These are phyloP conservation scores for Sebastolobus alascanus DNA, from an alignment of 2,797 vertebrate species.

Conservation along the genomic window DNA sequence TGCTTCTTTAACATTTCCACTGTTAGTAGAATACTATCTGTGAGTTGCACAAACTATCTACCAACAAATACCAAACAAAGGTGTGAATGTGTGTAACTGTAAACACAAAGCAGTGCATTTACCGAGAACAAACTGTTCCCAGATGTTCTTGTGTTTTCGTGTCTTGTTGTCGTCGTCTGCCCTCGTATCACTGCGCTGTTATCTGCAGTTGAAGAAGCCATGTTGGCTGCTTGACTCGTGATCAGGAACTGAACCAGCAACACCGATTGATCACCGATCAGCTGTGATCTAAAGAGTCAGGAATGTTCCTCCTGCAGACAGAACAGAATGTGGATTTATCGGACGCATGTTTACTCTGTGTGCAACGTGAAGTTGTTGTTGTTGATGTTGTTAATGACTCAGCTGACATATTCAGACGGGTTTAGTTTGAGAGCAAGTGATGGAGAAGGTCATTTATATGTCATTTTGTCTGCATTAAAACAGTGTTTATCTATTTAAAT, in stretches of 20 bases:
- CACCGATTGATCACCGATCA: slow-evolving; percentile 12
- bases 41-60: background rate
- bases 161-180: background rate
- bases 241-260: slow-evolving; percentile 7
- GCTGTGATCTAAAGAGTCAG: slow-evolving; percentile 9
- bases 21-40: background rate
- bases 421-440: background rate
- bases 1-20: background rate
- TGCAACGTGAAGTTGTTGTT: slow-evolving; percentile 11
- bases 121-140: background rate
- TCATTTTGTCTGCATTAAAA: background rate
- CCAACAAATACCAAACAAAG: background rate
- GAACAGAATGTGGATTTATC: slow-evolving; percentile 42
- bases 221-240: slow-evolving; percentile 15
- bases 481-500: background rate
- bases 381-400: background rate
- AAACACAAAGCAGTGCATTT: background rate
- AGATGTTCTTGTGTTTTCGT: background rate
- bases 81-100: background rate
- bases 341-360: slow-evolving; percentile 44
- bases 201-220: slow-evolving; percentile 17
- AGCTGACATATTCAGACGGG: background rate
- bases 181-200: background rate
- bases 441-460: background rate
- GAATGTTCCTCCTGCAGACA: slow-evolving; percentile 38